A percentile compares a stretch with the other conserved stretches of the same genome.
Evolutionary conservation across 35 echinoderm and acorn worm species (phyloP).

Genomic region (Apostichopus japonicus): DNA sequence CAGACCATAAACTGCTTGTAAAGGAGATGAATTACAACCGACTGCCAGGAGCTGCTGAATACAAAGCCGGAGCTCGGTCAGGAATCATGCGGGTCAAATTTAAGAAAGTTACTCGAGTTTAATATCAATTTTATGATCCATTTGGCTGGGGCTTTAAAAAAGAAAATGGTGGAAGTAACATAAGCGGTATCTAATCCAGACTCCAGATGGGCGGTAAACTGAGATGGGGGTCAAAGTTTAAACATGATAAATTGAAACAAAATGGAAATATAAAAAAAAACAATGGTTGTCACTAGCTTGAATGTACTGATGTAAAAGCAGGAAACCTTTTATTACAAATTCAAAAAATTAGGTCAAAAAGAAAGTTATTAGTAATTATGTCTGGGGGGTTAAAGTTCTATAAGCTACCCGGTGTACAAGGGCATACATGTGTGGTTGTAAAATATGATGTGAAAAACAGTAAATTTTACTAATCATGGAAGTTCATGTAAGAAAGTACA

Average conservation of each 20-base stretch:
- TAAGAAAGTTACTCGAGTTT: background rate
- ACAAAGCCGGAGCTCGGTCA: background rate
- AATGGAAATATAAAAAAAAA: background rate
- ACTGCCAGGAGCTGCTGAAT: background rate
- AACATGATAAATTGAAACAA: background rate
- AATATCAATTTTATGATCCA: constrained; percentile 3
- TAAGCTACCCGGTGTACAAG: background rate
- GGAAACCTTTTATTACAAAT: background rate
- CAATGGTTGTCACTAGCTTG: too few relatives aligned
- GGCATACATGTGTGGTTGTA: too few relatives aligned
- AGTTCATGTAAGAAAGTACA: too few relatives aligned
- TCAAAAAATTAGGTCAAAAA: background rate
- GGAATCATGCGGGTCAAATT: background rate
- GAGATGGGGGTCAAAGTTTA: constrained; percentile 3
- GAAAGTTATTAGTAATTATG: background rate
- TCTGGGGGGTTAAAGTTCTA: background rate
- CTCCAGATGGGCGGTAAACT: background rate
- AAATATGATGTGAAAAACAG: too few relatives aligned
- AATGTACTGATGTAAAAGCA: too few relatives aligned
- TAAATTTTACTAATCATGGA: too few relatives aligned
- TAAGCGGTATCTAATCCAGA: background rate
- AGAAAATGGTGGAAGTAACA: background rate
- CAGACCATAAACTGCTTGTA: constrained; percentile 1
- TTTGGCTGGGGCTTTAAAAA: background rate
- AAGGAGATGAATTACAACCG: background rate